These are phyloP conservation scores for Scaptomyza cyrtandrae DNA, from an alignment of 2,888 invertebrate genomes.

Conservation along the genomic window DNA sequence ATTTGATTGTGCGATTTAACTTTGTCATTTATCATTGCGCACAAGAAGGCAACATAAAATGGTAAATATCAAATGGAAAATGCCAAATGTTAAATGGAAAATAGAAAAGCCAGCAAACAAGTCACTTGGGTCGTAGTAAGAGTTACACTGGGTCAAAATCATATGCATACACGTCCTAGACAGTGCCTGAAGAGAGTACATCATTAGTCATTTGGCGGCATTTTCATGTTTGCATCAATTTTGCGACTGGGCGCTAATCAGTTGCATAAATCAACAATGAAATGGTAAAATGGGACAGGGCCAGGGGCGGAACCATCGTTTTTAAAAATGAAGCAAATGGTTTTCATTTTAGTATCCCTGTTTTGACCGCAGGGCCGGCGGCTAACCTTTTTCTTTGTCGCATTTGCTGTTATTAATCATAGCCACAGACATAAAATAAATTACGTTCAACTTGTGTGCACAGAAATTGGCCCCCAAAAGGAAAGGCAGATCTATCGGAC, in stretches of 20 bases:
- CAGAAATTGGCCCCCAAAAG: conserved; percentile 49
- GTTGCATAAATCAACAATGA: conserved; percentile 74
- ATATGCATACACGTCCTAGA: conserved; percentile 44
- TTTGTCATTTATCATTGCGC: conserved; percentile 69
- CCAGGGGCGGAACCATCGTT: conserved; percentile 30
- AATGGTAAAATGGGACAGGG: conserved; percentile 28
- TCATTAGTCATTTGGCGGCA: conserved; percentile 75
- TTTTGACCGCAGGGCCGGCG: conserved; percentile 60
- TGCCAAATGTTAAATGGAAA: conserved; percentile 17
- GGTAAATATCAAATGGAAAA: conserved; percentile 23
- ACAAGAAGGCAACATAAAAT: conserved; percentile 25
- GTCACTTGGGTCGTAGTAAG: conserved; percentile 48
- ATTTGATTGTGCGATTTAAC: conserved; percentile 72
- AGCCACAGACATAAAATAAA: conserved; percentile 78
- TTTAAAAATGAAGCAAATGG: conserved; percentile 48
- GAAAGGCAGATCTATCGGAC: conserved; percentile 15
- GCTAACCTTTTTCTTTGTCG: conserved; percentile 54
- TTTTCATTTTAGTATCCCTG: conserved; percentile 36
- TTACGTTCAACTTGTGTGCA: conserved; percentile 70
- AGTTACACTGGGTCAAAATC: conserved; percentile 22
- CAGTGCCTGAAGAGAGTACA: conserved; percentile 28
- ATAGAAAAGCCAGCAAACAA: conserved; percentile 44
- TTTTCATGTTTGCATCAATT: conserved; percentile 69
- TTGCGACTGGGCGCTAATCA: conserved; percentile 68
- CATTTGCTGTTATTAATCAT: conserved; percentile 73